phyloP scores from a whole-genome alignment of 2,797 vertebrate genomes.

The Novumbra hubbsi region DNA sequence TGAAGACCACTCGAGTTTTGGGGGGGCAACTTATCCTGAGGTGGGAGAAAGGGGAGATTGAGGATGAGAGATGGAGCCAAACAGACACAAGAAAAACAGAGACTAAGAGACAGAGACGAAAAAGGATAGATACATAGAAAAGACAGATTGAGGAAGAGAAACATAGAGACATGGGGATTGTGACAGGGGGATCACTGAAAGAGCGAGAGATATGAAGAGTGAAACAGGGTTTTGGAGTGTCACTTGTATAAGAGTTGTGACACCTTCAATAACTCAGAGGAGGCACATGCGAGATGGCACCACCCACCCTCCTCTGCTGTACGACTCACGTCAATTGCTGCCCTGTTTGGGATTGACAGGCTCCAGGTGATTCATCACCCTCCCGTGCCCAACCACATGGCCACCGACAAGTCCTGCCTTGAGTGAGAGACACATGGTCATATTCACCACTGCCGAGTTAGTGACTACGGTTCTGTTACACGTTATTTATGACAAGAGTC shows the following conservation, averaged over 20 bases:
- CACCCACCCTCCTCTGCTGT: neutral
- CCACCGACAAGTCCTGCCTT: neutral
- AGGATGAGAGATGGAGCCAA: neutral
- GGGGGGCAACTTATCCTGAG: neutral
- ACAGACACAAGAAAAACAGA: neutral
- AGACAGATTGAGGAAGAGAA: neutral
- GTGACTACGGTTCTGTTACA: neutral
- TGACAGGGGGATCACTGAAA: no score
- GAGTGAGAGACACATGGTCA: conserved; percentile 3
- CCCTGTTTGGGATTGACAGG: conserved; percentile 19
- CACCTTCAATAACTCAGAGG: conserved; percentile 27
- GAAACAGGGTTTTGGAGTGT: neutral
- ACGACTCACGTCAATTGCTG: neutral
- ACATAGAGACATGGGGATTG: neutral
- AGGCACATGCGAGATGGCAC: conserved; percentile 28
- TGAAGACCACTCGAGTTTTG: neutral
- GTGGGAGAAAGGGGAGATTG: neutral
- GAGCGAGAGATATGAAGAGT: neutral
- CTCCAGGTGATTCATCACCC: conserved; percentile 32
- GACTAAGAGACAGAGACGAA: neutral
- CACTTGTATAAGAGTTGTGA: conserved; percentile 15
- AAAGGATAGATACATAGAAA: neutral
- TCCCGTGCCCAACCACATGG: conserved; percentile 5
- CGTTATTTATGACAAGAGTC: neutral
- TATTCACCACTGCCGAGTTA: neutral